Evolutionary conservation across 2,797 vertebrate genomes (phyloP).

Genomic region (Staurois parvus): DNA sequence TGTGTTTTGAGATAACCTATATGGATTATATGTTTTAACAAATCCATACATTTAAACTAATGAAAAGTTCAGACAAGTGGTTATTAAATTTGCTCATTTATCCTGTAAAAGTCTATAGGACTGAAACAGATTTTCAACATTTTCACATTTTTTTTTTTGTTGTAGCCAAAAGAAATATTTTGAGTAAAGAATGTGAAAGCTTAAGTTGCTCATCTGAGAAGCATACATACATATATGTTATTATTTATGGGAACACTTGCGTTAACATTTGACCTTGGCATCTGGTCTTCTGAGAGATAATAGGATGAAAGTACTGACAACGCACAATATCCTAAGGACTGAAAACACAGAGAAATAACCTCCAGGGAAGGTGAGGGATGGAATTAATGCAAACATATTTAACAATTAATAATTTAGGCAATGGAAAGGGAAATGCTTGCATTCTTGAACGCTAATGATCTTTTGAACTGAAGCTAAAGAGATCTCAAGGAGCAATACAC

Average conservation of each 20-base stretch:
- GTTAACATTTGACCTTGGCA: constrained; percentile 47
- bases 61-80: not conserved
- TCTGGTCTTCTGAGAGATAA: constrained; percentile 31
- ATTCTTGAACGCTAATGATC: constrained; percentile 53
- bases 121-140: not conserved
- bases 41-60: not conserved
- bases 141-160: not conserved
- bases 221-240: not conserved
- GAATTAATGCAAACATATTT: constrained; percentile 51
- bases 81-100: not conserved
- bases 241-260: constrained; percentile 3
- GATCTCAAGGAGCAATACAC: constrained; percentile 2
- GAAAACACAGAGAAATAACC: not conserved
- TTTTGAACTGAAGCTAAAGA: constrained; percentile 17
- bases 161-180: not conserved
- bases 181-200: constrained; percentile 1
- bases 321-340: constrained; percentile 40
- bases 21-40: too few relatives aligned
- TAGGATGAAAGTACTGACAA: constrained; percentile 29
- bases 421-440: constrained; percentile 38
- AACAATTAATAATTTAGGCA: constrained; percentile 58
- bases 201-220: not conserved
- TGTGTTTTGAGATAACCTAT: too few relatives aligned
- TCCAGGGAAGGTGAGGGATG: constrained; percentile 37
- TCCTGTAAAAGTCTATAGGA: not conserved